Evolutionary conservation across 2,888 invertebrate genomes (phyloP), one percentile per base, ranked within the genome.

Genomic region (Scaeva pyrastri): DNA sequence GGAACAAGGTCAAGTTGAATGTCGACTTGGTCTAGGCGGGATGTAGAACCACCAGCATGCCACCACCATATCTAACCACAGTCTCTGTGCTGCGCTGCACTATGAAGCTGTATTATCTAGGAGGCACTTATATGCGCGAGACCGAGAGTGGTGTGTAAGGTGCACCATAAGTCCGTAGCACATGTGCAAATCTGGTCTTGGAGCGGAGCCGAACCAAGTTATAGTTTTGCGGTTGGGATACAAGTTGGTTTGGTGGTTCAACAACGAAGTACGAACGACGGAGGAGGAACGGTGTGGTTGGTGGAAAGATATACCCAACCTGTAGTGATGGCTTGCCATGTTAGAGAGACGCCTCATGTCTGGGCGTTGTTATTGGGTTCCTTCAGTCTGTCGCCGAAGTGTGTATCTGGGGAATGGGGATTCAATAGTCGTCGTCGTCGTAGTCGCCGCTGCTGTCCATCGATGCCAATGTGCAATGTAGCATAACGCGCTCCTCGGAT

Each of bases 1-100:
- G 78, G 86, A 86, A 86, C 86, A 86, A 86, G 86, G 86, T 86
- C 86, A 86, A 86, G 86, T 86, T 86, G 82, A 86, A 86, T 86
- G 82, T 86, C 82, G 82, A 68, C 81, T 74, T 86, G 77, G 45
- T 82, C 82, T 86, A 82, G 66, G 82, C 8, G 8, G 31, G 74
- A 82, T 86, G 72, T 79, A 79, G 79, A 79, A 73, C 79, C 58
- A 73, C 79, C 58, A 79, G 50, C 56, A 79, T 48, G 66, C 66
- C 56, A 41, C 56, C 62, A 62, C 48, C 66, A 48, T 48, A 66
- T 31, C 26, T 58, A 45, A 75, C 75, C 70, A 62, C 76, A 72
- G 64, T 72, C 71, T 58, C 7, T 70, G 76, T 56, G 56, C 68
- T 21, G 60, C 3, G 60, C 1, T 21, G 60, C 52, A 11, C 4